Conservation (phyloP, 2,888 invertebrate species). For the Hartigia nigra region DNA sequence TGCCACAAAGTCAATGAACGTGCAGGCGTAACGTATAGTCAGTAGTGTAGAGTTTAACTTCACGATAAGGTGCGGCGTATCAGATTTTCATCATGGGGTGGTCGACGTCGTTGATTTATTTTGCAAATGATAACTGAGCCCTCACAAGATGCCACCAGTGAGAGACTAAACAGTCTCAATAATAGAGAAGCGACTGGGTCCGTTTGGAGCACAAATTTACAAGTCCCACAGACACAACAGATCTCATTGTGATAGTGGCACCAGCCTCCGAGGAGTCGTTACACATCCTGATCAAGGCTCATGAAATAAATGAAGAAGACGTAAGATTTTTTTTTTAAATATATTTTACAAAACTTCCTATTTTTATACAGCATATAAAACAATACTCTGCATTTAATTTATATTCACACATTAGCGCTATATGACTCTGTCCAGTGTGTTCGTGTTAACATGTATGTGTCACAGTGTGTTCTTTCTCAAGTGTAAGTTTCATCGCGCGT, state of each 20-base stretch:
- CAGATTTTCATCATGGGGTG: neutral
- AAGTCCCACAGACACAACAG: neutral
- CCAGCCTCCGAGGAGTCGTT: neutral
- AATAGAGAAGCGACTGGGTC: neutral
- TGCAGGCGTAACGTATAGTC: neutral
- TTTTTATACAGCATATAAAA: slow-evolving; percentile 67
- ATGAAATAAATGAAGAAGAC: neutral
- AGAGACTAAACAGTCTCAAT: neutral
- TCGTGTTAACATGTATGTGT: neutral
- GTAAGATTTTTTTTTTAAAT: slow-evolving; percentile 53
- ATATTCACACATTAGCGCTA: slow-evolving; percentile 66
- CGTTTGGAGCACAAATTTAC: neutral
- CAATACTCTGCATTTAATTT: slow-evolving; percentile 65
- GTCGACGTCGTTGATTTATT: neutral
- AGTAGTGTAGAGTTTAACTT: neutral
- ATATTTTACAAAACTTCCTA: slow-evolving; percentile 65
- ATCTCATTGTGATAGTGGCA: neutral
- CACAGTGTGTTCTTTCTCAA: neutral
- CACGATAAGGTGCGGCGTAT: neutral
- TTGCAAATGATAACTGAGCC: neutral
- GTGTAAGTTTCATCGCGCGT: neutral
- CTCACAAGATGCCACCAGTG: neutral
- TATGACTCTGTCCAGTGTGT: slow-evolving; percentile 52
- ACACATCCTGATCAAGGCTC: neutral
- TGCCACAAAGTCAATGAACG: neutral